Evolutionary conservation across 2,888 invertebrate species (phyloP).

Genomic region (Cryptophagus acutangulus): DNA sequence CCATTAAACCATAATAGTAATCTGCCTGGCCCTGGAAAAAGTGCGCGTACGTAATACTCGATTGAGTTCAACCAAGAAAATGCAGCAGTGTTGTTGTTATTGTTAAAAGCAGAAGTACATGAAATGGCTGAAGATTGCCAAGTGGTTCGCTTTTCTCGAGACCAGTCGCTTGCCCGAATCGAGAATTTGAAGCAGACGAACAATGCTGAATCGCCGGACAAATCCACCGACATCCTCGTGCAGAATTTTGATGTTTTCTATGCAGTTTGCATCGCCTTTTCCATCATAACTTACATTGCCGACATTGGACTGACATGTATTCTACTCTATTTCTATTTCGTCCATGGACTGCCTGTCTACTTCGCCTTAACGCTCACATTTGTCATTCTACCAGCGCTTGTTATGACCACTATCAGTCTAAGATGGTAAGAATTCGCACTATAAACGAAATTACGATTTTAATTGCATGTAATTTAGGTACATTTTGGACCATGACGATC

Average conservation of each 20-base stretch:
- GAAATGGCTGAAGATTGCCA: constrained; percentile 48
- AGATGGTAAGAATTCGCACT: constrained; percentile 46
- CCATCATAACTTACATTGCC: constrained; percentile 47
- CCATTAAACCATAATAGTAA: no score
- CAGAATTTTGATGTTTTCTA: constrained; percentile 44
- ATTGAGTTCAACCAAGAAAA: neutral
- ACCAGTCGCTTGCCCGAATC: constrained; percentile 44
- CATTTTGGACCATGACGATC: constrained; percentile 48
- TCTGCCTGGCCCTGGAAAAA: no score
- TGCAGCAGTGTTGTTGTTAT: constrained; percentile 7
- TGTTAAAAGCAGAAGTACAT: constrained; percentile 11
- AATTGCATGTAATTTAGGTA: constrained; percentile 42
- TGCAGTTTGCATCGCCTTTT: constrained; percentile 46
- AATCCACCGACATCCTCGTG: constrained; percentile 37
- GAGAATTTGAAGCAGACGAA: constrained; percentile 40
- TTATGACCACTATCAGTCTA: constrained; percentile 51
- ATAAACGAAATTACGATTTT: constrained; percentile 7
- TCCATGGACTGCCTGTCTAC: constrained; percentile 44
- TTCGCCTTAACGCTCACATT: constrained; percentile 52
- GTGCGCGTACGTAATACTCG: neutral
- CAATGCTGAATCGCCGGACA: constrained; percentile 35
- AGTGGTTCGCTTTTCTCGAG: constrained; percentile 47
- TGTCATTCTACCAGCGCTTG: constrained; percentile 49
- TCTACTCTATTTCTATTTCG: constrained; percentile 47
- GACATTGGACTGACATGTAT: constrained; percentile 46